Evolutionary conservation across 2,797 vertebrate genomes (phyloP).

Genomic region (Melopsittacus undulatus): DNA sequence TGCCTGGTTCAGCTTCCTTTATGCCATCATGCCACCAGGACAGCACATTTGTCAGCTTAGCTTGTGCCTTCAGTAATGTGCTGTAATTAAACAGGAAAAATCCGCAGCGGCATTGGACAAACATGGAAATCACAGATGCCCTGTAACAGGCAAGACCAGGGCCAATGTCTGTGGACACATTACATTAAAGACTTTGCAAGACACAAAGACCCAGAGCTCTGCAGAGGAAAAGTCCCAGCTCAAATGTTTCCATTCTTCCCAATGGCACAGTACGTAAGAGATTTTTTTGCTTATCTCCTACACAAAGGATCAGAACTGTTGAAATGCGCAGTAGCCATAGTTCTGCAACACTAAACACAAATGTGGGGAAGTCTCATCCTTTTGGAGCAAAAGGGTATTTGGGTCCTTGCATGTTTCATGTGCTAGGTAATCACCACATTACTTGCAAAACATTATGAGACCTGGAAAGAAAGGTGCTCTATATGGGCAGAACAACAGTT

Average conservation of each 20-base stretch:
- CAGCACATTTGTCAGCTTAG: not conserved
- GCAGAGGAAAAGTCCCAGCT: not conserved
- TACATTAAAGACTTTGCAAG: not conserved
- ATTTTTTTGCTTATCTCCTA: not conserved
- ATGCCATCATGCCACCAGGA: not conserved
- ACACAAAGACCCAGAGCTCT: not conserved
- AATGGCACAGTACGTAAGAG: not conserved
- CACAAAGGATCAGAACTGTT: not conserved
- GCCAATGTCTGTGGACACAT: not conserved
- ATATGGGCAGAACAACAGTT: not conserved
- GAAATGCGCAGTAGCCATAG: not conserved
- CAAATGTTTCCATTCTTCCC: not conserved
- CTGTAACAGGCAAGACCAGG: not conserved
- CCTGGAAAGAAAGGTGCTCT: not conserved
- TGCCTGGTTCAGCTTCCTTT: not conserved
- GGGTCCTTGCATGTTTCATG: not conserved
- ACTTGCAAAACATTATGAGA: conserved; percentile 10
- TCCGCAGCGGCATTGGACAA: not conserved
- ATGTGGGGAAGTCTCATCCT: not conserved
- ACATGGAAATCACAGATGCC: accelerated
- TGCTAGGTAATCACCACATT: not conserved
- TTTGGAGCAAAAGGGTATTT: not conserved
- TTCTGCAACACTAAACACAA: not conserved
- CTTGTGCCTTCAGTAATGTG: not conserved
- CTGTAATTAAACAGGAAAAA: not conserved